phyloP scores from a whole-genome alignment of 2,113 vertebrate species.

The Triplophysa tibetana region DNA sequence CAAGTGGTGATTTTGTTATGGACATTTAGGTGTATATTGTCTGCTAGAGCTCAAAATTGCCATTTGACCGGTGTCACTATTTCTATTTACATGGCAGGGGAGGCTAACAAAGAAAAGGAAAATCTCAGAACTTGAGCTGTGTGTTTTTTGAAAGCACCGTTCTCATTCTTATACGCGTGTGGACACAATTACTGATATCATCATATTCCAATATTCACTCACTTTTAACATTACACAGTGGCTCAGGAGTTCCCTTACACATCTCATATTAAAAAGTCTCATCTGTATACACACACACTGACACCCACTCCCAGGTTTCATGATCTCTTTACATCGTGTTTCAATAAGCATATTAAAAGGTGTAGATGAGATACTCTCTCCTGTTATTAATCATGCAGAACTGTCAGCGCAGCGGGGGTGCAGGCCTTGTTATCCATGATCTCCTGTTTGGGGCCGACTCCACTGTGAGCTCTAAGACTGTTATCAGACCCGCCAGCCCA shows the following conservation, averaged over 20 bases:
- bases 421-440: constrained; percentile 65
- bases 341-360: constrained; percentile 58
- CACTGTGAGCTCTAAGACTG: constrained; percentile 31
- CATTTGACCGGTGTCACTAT: constrained; percentile 47
- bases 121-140: background rate
- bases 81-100: constrained; percentile 65
- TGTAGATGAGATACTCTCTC: constrained; percentile 47
- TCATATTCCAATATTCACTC: background rate
- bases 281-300: background rate
- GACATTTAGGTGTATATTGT: constrained; percentile 38
- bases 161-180: background rate
- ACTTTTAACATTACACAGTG: background rate
- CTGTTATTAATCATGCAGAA: constrained; percentile 67
- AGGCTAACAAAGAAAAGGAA: constrained; percentile 2
- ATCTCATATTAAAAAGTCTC: background rate
- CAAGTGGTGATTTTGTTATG: background rate
- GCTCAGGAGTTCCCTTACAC: background rate
- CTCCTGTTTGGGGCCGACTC: constrained; percentile 42
- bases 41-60: constrained; percentile 46
- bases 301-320: constrained; percentile 30
- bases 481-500: constrained; percentile 31
- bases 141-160: no score
- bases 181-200: background rate
- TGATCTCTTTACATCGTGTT: constrained; percentile 50
- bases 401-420: constrained; percentile 63